Evolutionary conservation across 2,113 vertebrate species (phyloP).

Genomic region (Mastomys coucha): DNA sequence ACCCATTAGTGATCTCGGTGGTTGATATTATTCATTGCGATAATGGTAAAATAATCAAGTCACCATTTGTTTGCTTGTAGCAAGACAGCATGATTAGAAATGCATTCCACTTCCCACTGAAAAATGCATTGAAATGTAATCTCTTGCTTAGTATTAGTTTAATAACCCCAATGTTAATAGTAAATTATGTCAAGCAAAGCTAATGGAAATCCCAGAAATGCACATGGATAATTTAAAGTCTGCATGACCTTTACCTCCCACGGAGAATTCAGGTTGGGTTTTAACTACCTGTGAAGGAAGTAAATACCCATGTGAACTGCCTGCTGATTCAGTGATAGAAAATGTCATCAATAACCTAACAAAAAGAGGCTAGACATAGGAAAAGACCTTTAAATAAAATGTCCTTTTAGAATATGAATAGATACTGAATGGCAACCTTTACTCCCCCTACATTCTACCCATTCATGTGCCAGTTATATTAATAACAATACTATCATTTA

Average conservation of each 20-base stretch:
- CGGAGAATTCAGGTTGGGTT: not conserved
- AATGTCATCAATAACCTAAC: not conserved
- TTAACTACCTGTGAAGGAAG: constrained; percentile 30
- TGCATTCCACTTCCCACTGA: not conserved
- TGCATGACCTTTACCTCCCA: constrained; percentile 31
- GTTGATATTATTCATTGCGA: constrained; percentile 60
- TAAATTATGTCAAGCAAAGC: constrained; percentile 43
- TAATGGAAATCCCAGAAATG: constrained; percentile 58
- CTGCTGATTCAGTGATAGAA: not conserved
- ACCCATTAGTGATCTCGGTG: constrained; percentile 65
- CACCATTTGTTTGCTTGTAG: constrained; percentile 64
- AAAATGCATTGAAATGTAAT: constrained; percentile 27
- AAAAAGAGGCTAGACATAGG: not conserved
- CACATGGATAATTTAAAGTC: not conserved
- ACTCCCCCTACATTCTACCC: not conserved
- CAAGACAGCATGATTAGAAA: not conserved
- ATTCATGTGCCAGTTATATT: not conserved
- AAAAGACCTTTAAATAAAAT: not conserved
- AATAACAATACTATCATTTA: not conserved
- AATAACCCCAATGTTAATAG: not conserved
- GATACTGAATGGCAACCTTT: not conserved
- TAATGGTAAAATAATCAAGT: constrained; percentile 71
- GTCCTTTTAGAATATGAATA: not conserved
- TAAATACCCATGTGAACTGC: not conserved
- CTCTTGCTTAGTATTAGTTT: constrained; percentile 45